Evolutionary conservation across 2,888 invertebrate genomes (phyloP).

Genomic region (Willowsia nigromaculata): DNA sequence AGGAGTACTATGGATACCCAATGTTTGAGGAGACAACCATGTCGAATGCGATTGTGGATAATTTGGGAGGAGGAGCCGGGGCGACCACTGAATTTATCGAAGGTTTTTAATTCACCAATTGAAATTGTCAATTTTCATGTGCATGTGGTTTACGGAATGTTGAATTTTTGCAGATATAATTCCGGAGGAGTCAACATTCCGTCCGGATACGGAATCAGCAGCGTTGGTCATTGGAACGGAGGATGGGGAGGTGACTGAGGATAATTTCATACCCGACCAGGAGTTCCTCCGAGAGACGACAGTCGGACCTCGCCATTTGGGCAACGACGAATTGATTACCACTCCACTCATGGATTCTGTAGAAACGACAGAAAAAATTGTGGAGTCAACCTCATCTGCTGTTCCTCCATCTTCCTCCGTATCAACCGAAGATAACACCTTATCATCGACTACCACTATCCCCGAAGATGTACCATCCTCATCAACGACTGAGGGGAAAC

Average conservation of each 20-base stretch:
- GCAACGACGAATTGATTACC: background rate
- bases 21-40: constrained; percentile 75
- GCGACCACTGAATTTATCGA: constrained; percentile 42
- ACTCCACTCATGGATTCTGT: background rate
- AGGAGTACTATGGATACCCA: constrained; percentile 48
- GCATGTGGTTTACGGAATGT: background rate
- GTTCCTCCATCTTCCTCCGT: background rate
- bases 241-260: background rate
- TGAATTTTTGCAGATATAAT: background rate
- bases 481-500: constrained; percentile 71
- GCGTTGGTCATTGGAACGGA: background rate
- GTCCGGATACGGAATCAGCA: background rate
- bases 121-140: background rate
- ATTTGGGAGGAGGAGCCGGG: constrained; percentile 59
- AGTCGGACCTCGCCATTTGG: background rate
- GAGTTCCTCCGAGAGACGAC: constrained; percentile 34
- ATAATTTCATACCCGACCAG: background rate
- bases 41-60: constrained; percentile 73
- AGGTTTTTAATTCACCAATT: background rate
- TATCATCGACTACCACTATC: constrained; percentile 78
- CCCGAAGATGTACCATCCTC: constrained; percentile 16
- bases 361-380: constrained; percentile 2
- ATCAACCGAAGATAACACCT: constrained; percentile 49
- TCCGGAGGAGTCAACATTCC: background rate
- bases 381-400: too few relatives aligned